Base-by-base conservation (phyloP, 2,113 vertebrate genomes). In the Corythornis madagascariensis region DNA sequence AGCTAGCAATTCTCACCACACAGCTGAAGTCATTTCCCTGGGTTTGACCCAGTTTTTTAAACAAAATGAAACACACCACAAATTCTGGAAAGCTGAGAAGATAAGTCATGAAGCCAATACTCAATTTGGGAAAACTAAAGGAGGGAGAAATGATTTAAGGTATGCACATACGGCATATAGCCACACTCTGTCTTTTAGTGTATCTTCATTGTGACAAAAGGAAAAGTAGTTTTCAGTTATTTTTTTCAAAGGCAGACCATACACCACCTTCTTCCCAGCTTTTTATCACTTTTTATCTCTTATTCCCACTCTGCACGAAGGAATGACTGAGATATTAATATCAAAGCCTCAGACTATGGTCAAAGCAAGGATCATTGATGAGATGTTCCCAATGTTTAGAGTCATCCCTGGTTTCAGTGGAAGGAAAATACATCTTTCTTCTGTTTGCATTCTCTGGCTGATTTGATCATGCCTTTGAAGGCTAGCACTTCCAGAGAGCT, bases 11-110 rank as follows among this genome's bases (percentile, higher is more conserved):
- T 88, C 91, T 93, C 48, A 93, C 92, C 94, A 86, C 92, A 93
- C 43, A 92, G 78, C 92, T 96, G 92, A 95, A 93, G 84, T 96
- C 4, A 96, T 94, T 94, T 96, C 87, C 92, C 92, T 92, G 87
- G 60, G 48, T 95, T 92, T 95, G 79, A 69, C 64, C 56, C 16
- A 80, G 55, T 80, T 89, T 87, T 92, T 94, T 60, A 91, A 93
- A 86, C 71, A 89, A 87, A 90, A 95, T 79, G 67, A 92, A 95
- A 88, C 56, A 70, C 84, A 79, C 77, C 59, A 6, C 83, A 90
- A 77, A 94, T 76, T 93, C 59, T 71, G 92, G 88, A 94, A 94
- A 95, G 43, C 82, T 85, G 90, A 90, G 86, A 86, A 88, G 82
- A 77, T 89, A 94, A 93, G 47, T 91, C 48, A 45, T 83, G 76